Evolutionary conservation across 2,797 vertebrate genomes (phyloP).

Genomic region (Characodon lateralis): DNA sequence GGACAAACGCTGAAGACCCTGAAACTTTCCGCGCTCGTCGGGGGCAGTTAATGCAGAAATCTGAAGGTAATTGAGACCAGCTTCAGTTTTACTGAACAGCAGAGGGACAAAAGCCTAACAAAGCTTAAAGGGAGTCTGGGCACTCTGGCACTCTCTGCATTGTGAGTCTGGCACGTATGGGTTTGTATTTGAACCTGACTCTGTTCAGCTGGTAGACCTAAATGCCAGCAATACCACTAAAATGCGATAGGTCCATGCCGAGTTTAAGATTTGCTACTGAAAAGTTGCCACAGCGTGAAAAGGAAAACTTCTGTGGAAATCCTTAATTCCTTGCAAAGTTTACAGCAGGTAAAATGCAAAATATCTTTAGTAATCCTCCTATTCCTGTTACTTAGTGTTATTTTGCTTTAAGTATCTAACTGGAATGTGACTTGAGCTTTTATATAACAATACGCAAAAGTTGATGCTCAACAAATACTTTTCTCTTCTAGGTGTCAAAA

Average conservation of each 20-base stretch:
- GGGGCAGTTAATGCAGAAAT: conserved; percentile 17
- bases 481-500: conserved; percentile 73
- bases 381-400: background rate
- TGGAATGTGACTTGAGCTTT: background rate
- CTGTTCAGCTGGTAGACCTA: conserved; percentile 18
- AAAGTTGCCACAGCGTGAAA: conserved; percentile 18
- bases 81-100: conserved; percentile 24
- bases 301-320: background rate
- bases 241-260: background rate
- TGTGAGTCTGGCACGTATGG: conserved; percentile 55
- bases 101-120: conserved; percentile 55
- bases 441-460: background rate
- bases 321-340: background rate
- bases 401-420: background rate
- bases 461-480: conserved; percentile 12
- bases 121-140: conserved; percentile 57
- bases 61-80: conserved; percentile 27
- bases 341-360: conserved; percentile 3
- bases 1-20: conserved; percentile 25
- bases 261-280: conserved; percentile 1
- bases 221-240: conserved; percentile 42
- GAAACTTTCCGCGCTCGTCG: conserved; percentile 4
- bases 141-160: conserved; percentile 72
- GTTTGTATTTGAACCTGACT: conserved; percentile 61
- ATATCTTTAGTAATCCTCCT: background rate